A percentile compares a stretch with the other conserved stretches of the same genome.
phyloP scores from a whole-genome alignment of 2,888 invertebrate species.

The Meliscaeva auricollis region DNA sequence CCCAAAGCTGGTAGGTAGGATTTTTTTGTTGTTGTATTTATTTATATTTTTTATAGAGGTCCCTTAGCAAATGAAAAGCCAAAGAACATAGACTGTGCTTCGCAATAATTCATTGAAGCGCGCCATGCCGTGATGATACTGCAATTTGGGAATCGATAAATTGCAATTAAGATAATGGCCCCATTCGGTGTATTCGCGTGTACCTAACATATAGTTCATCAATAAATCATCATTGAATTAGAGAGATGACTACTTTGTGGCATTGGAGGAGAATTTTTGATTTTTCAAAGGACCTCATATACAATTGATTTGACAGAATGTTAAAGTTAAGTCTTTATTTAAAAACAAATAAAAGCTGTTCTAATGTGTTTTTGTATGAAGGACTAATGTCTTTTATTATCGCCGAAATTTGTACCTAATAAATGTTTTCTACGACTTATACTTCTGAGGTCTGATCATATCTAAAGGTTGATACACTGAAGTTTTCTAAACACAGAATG shows the following conservation, averaged over 20 bases:
- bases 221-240: conserved; percentile 59
- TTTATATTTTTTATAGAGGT: conserved; percentile 28
- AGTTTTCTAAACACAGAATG: no score
- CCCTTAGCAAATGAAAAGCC: conserved; percentile 63
- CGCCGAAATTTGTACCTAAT: no score
- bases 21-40: conserved; percentile 2
- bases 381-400: no score
- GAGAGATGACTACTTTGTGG: conserved; percentile 23
- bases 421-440: no score
- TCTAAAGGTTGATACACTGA: no score
- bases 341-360: no score
- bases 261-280: neutral
- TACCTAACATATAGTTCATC: conserved; percentile 38
- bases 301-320: conserved; percentile 18
- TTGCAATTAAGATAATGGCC: conserved; percentile 84
- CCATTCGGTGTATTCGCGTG: conserved; percentile 77
- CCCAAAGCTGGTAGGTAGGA: neutral
- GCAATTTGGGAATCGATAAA: conserved; percentile 84
- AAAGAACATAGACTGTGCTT: conserved; percentile 64
- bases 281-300: conserved; percentile 9
- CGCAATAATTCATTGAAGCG: conserved; percentile 62
- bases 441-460: no score
- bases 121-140: conserved; percentile 77
- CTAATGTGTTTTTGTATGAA: no score
- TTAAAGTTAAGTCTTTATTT: no score